A percentile compares a stretch with the other conserved stretches of the same genome.
phyloP scores from a whole-genome alignment of 1,140 invertebrate genomes.

The Caerostris darwini region DNA sequence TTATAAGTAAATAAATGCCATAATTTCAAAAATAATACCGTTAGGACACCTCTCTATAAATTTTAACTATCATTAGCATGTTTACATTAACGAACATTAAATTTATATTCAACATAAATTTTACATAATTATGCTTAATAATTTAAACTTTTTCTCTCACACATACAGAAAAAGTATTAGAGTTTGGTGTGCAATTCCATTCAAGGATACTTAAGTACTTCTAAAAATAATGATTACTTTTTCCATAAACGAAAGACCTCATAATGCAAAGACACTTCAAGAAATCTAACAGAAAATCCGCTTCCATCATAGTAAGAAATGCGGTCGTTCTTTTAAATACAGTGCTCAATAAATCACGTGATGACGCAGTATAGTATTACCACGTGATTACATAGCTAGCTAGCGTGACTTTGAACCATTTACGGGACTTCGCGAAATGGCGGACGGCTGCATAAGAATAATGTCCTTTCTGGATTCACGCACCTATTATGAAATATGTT shows the following conservation, averaged over 20 bases:
- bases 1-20: no score
- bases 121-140: background rate
- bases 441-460: conserved; percentile 45
- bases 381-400: conserved; percentile 45
- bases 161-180: background rate
- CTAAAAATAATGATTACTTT: background rate
- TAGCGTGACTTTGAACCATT: conserved; percentile 67
- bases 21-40: no score
- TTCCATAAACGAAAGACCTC: background rate
- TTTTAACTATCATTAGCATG: no score
- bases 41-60: no score
- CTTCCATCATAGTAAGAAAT: conserved; percentile 30
- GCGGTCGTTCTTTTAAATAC: conserved; percentile 34
- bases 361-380: conserved; percentile 51
- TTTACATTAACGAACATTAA: no score
- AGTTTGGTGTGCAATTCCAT: background rate
- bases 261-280: conserved; percentile 19
- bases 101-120: no score
- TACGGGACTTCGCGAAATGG: conserved; percentile 56
- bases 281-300: background rate
- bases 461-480: conserved; percentile 6
- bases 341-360: conserved; percentile 39
- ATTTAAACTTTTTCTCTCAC: background rate
- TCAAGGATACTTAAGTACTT: background rate
- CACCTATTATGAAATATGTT: conserved; percentile 62